Evolutionary conservation across 2,113 vertebrate species (phyloP).

Genomic region (Sisor rabdophorus): DNA sequence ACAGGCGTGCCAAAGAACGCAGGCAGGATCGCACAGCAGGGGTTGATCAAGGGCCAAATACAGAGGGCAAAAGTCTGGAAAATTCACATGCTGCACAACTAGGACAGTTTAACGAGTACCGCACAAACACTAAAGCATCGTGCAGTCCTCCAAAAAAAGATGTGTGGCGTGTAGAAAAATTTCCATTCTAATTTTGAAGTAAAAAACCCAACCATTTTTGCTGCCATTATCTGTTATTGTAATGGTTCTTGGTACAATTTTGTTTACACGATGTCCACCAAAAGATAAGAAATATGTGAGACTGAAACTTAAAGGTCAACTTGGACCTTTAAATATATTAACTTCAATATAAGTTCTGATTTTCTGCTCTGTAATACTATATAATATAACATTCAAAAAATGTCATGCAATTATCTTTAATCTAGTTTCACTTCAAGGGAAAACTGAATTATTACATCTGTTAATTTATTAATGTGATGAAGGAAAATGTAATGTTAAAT

Average conservation of each 20-base stretch:
- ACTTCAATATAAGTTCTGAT: neutral
- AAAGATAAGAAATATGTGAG: neutral
- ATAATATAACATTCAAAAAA: too few relatives aligned
- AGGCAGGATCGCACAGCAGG: conserved; percentile 90
- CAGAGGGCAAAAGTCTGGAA: conserved; percentile 66
- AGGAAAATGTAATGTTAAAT: too few relatives aligned
- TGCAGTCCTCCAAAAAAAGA: conserved; percentile 52
- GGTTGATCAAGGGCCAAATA: conserved; percentile 75
- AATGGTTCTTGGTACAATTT: neutral
- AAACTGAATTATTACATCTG: too few relatives aligned
- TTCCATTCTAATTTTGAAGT: neutral
- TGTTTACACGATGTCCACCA: neutral
- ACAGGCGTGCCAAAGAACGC: conserved; percentile 90
- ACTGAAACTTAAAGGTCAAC: neutral
- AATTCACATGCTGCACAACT: neutral
- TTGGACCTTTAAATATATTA: neutral
- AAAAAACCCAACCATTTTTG: neutral
- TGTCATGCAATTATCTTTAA: too few relatives aligned
- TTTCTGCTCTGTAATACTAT: neutral
- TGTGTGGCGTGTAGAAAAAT: conserved; percentile 61
- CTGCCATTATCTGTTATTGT: neutral
- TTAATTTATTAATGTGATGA: too few relatives aligned
- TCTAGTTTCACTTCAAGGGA: too few relatives aligned
- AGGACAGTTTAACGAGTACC: neutral
- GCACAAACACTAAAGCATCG: neutral